Conservation (phyloP, 2,888 invertebrate species). For the Mellilla xanthometata region DNA sequence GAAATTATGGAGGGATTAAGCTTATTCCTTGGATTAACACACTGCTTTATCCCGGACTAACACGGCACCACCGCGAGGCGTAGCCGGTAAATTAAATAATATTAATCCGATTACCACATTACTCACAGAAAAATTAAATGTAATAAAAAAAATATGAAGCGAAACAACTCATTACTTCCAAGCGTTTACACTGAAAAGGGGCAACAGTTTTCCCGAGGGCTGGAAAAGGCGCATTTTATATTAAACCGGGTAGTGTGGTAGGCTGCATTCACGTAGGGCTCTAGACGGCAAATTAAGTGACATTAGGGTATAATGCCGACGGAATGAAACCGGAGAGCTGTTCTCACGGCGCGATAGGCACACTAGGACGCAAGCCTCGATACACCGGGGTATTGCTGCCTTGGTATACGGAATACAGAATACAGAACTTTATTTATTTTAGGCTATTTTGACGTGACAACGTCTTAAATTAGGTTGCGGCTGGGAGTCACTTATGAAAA, state of each 20-base stretch:
- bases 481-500: no score
- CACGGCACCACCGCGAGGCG: no score
- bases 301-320: slow-evolving; percentile 75
- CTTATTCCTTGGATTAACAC: no score
- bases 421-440: no score
- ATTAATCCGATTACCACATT: neutral
- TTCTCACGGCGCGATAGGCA: slow-evolving; percentile 62
- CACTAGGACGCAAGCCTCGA: slow-evolving; percentile 47
- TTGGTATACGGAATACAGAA: no score
- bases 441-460: no score
- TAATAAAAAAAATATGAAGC: slow-evolving; percentile 49
- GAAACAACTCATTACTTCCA: slow-evolving; percentile 74
- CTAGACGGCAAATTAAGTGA: slow-evolving; percentile 81
- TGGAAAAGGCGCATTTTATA: slow-evolving; percentile 73
- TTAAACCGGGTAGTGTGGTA: slow-evolving; percentile 60
- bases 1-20: no score
- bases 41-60: no score
- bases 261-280: slow-evolving; percentile 76
- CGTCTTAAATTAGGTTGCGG: no score
- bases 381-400: slow-evolving; percentile 14
- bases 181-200: slow-evolving; percentile 74
- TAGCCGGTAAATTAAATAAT: no score
- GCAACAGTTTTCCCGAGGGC: slow-evolving; percentile 67
- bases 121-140: slow-evolving; percentile 29
- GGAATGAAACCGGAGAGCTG: slow-evolving; percentile 72